These are phyloP conservation scores for Parnassius smintheus DNA, from an alignment of 2,888 invertebrate genomes.

Conservation along the genomic window DNA sequence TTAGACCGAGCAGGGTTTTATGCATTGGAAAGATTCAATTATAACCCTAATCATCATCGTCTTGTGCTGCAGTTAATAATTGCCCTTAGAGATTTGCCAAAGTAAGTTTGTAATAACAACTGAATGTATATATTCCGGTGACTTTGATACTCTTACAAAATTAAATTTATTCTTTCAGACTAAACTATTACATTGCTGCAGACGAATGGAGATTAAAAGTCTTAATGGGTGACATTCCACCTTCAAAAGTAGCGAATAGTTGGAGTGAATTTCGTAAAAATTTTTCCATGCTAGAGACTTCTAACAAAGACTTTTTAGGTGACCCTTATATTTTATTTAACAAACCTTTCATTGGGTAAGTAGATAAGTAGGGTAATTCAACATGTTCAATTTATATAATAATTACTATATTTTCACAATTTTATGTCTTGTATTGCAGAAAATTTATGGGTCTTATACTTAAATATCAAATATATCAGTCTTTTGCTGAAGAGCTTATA, in stretches of 20 bases:
- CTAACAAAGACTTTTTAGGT: conserved; percentile 73
- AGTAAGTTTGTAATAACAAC: conserved; percentile 48
- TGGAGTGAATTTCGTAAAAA: conserved; percentile 76
- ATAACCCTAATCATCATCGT: conserved; percentile 67
- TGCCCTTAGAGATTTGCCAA: conserved; percentile 79
- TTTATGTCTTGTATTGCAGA: conserved; percentile 51
- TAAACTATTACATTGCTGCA: conserved; percentile 79
- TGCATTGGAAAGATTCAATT: conserved; percentile 60
- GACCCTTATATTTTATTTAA: conserved; percentile 76
- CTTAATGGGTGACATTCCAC: conserved; percentile 59
- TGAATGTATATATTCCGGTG: neutral
- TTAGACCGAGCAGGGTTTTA: conserved; percentile 72
- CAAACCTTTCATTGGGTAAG: conserved; percentile 79
- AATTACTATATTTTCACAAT: neutral
- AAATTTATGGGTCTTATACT: conserved; percentile 80
- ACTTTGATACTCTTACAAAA: neutral
- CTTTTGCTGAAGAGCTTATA: conserved; percentile 70
- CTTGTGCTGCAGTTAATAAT: conserved; percentile 75
- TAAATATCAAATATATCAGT: conserved; percentile 80
- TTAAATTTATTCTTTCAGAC: conserved; percentile 47
- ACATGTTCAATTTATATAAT: neutral
- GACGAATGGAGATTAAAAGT: conserved; percentile 80
- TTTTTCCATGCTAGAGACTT: conserved; percentile 68
- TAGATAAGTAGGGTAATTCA: conserved; percentile 11
- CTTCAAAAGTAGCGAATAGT: conserved; percentile 59